A percentile compares a stretch with the other conserved stretches of the same genome.
Conservation (phyloP, 1,140 invertebrate species). For the Brachionus calyciflorus region DNA sequence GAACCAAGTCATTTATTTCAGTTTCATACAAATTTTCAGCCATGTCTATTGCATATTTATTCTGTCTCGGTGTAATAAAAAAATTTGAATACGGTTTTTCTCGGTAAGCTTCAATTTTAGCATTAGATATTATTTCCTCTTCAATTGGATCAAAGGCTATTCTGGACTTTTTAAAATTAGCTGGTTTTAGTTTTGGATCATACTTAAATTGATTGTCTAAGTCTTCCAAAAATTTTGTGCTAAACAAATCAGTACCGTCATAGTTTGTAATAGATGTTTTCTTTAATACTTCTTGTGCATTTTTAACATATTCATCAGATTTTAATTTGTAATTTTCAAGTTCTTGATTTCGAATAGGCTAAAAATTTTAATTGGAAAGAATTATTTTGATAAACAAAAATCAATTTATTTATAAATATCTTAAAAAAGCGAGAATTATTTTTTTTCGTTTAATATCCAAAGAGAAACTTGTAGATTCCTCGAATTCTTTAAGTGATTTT, state of each 20-base stretch:
- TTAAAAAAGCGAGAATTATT: too few relatives aligned
- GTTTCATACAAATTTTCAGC: conserved; percentile 29
- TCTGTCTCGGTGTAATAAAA: background rate
- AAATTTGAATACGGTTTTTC: background rate
- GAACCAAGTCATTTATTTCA: conserved; percentile 10
- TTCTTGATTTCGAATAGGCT: conserved; percentile 21
- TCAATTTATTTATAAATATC: background rate
- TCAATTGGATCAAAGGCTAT: conserved; percentile 24
- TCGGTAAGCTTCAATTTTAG: conserved; percentile 24
- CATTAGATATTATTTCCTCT: conserved; percentile 1
- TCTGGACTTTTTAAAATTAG: background rate
- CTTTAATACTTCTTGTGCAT: conserved; percentile 39
- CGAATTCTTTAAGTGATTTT: too few relatives aligned
- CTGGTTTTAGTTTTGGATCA: background rate
- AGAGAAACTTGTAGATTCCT: too few relatives aligned
- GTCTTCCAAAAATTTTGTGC: conserved; percentile 35
- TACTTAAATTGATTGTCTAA: background rate
- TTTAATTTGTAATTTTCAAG: conserved; percentile 39
- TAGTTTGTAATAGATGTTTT: conserved; percentile 18
- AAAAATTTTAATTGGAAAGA: background rate
- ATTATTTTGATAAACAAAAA: background rate
- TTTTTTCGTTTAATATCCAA: too few relatives aligned
- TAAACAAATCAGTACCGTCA: conserved; percentile 26
- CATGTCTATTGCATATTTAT: conserved; percentile 6
- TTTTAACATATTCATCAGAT: conserved; percentile 23